A percentile compares a stretch with the other conserved stretches of the same genome.
phyloP scores from a whole-genome alignment of 2,888 invertebrate genomes.

The Caenorhabditis macrosperma region DNA sequence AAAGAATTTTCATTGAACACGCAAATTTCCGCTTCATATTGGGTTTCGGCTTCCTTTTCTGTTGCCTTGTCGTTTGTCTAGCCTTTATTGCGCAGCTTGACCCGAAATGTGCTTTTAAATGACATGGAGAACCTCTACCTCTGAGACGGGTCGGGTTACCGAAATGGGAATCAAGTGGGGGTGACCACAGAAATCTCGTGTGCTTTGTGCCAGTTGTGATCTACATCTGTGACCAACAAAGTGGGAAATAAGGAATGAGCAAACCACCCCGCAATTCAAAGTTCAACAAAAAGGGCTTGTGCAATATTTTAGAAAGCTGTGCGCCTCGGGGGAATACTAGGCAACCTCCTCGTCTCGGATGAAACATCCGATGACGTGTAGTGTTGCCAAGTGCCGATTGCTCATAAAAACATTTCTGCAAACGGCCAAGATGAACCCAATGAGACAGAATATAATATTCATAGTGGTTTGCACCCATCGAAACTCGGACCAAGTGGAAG shows the following conservation, averaged over 20 bases:
- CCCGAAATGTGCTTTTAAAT: constrained; percentile 30
- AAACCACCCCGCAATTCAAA: constrained; percentile 13
- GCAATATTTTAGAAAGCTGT: constrained; percentile 37
- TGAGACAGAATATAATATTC: constrained; percentile 19
- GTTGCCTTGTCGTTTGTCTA: constrained; percentile 39
- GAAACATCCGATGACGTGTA: constrained; percentile 44
- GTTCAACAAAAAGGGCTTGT: constrained; percentile 28
- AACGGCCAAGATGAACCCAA: constrained; percentile 9
- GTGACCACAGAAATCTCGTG: not conserved
- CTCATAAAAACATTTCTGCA: not conserved
- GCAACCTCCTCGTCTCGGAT: constrained; percentile 29
- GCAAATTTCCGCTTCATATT: constrained; percentile 39
- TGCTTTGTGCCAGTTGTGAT: not conserved
- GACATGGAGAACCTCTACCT: constrained; percentile 52
- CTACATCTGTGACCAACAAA: too few species aligned
- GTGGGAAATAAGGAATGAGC: too few species aligned
- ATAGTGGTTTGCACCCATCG: constrained; percentile 23
- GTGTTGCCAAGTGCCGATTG: constrained; percentile 39
- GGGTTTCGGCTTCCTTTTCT: constrained; percentile 23
- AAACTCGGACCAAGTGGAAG: not conserved
- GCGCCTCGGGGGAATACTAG: constrained; percentile 36
- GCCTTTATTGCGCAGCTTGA: constrained; percentile 19
- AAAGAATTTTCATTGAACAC: not conserved
- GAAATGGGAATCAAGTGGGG: not conserved
- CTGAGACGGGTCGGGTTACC: constrained; percentile 27